These are phyloP conservation scores for Fistularia commersonii DNA, from an alignment of 2,797 vertebrate species.

Conservation along the genomic window DNA sequence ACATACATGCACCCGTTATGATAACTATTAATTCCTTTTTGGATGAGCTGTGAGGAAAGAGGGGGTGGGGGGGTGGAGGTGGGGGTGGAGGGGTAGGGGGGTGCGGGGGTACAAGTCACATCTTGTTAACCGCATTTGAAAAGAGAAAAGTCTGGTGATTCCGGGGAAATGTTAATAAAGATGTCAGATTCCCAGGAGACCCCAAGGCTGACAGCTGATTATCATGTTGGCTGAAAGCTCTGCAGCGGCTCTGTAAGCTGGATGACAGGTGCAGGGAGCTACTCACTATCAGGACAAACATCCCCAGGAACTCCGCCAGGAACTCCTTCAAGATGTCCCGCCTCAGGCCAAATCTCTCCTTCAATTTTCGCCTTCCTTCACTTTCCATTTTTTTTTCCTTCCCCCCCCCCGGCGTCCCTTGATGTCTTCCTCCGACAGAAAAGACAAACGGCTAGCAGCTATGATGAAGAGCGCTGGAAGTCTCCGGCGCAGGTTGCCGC, in stretches of 20 bases:
- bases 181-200: constrained; percentile 44
- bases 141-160: too few species aligned
- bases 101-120: constrained; percentile 30
- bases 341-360: constrained; percentile 81
- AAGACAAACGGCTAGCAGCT: constrained; percentile 51
- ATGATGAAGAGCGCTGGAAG: constrained; percentile 22
- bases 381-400: constrained; percentile 75
- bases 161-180: constrained; percentile 3
- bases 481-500: constrained; percentile 51
- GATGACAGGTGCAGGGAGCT: constrained; percentile 59
- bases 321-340: constrained; percentile 85
- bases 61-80: too few species aligned
- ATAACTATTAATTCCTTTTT: too few species aligned
- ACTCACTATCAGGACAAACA: constrained; percentile 94
- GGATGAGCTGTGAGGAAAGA: constrained; percentile 5
- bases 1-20: too few species aligned
- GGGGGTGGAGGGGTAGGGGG: too few species aligned
- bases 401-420: constrained; percentile 27
- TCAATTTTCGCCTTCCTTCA: constrained; percentile 73
- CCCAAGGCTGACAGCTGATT: constrained; percentile 59
- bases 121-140: constrained; percentile 28
- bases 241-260: constrained; percentile 54
- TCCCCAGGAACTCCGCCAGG: constrained; percentile 91
- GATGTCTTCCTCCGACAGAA: constrained; percentile 54
- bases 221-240: constrained; percentile 46